A percentile compares a stretch with the other conserved stretches of the same genome.
phyloP scores from a whole-genome alignment of 2,113 vertebrate species.

The Craseonycteris thonglongyai region DNA sequence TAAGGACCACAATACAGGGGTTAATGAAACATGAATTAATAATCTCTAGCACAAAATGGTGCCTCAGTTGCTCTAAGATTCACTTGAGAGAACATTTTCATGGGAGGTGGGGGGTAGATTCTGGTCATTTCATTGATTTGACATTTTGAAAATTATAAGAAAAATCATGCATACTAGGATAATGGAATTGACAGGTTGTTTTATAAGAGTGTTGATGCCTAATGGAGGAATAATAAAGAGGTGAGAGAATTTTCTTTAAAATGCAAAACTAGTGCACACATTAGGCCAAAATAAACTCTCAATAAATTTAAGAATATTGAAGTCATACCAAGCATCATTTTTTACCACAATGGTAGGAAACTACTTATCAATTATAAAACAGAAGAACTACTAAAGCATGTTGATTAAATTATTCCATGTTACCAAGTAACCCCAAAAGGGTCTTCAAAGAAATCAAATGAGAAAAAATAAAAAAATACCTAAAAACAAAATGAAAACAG shows the following conservation, averaged over 20 bases:
- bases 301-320: neutral
- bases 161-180: neutral
- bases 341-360: neutral
- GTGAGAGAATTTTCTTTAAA: neutral
- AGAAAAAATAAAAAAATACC: neutral
- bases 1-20: neutral
- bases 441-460: neutral
- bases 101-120: neutral
- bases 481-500: neutral
- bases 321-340: neutral
- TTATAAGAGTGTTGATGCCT: neutral
- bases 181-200: neutral
- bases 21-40: neutral
- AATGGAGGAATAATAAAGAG: neutral
- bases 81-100: neutral
- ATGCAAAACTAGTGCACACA: neutral
- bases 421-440: neutral
- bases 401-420: neutral
- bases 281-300: neutral
- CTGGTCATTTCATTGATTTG: neutral
- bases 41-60: neutral
- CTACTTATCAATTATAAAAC: neutral
- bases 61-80: neutral
- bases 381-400: neutral
- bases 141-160: neutral